phyloP scores from a whole-genome alignment of 2,888 invertebrate species.

The Trachelus iudaicus region DNA sequence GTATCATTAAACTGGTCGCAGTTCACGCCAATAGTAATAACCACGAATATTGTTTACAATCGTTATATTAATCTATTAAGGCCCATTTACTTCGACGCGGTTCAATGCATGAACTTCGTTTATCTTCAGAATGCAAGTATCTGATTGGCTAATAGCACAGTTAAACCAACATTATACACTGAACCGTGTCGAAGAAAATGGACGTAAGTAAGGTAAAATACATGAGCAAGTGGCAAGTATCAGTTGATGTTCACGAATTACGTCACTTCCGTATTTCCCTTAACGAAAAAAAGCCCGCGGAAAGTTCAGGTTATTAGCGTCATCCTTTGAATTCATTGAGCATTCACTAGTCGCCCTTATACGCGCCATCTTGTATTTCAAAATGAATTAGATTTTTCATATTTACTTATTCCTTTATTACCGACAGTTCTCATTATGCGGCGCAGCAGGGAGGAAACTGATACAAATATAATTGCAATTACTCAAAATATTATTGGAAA shows the following conservation, averaged over 20 bases:
- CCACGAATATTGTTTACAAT: background rate
- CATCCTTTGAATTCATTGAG: background rate
- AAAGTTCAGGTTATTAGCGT: background rate
- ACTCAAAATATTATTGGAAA: background rate
- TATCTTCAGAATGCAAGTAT: too few species aligned
- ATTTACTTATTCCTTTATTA: background rate
- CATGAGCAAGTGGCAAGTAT: background rate
- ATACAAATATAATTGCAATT: background rate
- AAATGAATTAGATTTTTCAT: background rate
- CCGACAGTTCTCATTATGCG: background rate
- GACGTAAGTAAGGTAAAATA: background rate
- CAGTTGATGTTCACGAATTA: background rate
- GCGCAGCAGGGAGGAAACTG: background rate
- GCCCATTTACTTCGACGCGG: too few species aligned
- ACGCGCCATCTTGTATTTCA: background rate
- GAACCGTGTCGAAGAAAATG: too few species aligned
- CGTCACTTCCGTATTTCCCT: background rate
- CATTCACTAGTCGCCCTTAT: background rate
- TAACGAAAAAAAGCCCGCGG: background rate
- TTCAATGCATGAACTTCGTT: too few species aligned
- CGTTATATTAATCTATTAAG: background rate
- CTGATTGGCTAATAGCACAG: too few species aligned
- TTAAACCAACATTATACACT: too few species aligned
- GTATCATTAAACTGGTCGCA: background rate
- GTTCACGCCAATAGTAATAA: background rate